Conservation (phyloP, 2,888 invertebrate genomes). For the Gymnocheta viridis region DNA sequence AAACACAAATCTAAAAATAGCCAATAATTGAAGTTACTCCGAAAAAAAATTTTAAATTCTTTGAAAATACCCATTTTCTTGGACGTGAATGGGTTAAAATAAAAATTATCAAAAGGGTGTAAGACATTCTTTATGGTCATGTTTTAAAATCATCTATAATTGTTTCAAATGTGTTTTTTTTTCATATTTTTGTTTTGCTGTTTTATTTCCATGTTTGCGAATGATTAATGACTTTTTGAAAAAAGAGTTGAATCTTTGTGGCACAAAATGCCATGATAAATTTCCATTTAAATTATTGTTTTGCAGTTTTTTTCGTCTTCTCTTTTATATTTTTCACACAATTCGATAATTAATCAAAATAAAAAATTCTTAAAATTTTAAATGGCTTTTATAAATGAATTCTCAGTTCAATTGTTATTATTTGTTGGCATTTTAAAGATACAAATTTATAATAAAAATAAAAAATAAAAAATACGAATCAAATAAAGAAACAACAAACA, state of each 20-base stretch:
- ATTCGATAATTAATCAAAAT: conserved; percentile 61
- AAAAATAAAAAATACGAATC: not conserved
- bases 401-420: conserved; percentile 16
- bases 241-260: conserved; percentile 36
- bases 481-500: not conserved
- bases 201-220: conserved; percentile 26
- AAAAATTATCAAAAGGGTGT: not conserved
- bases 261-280: conserved; percentile 38
- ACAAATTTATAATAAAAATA: conserved; percentile 1
- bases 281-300: conserved; percentile 43
- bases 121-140: not conserved
- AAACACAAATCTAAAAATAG: too few relatives aligned
- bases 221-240: conserved; percentile 42
- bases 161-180: not conserved
- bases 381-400: conserved; percentile 27
- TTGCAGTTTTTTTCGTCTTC: not conserved
- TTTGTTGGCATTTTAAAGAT: conserved; percentile 15
- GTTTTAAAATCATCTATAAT: not conserved
- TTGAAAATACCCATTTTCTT: too few relatives aligned
- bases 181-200: not conserved
- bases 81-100: not conserved
- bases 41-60: not conserved
- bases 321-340: conserved; percentile 18
- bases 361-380: conserved; percentile 51
- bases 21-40: not conserved